phyloP scores from a whole-genome alignment of 1,140 invertebrate species.

The Aphelenchoides fujianensis region DNA sequence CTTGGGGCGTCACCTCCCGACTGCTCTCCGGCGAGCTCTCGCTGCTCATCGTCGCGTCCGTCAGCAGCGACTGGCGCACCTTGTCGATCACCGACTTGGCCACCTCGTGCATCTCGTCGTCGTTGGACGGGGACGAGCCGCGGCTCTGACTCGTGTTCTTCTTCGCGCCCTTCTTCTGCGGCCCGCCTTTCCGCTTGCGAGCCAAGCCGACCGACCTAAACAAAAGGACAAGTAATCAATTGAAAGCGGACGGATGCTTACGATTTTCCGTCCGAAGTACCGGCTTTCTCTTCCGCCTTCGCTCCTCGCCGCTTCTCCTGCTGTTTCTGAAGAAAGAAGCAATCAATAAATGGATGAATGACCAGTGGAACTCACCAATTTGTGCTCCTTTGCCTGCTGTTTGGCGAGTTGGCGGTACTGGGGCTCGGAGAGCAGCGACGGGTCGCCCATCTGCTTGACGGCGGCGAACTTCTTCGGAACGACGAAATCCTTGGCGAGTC shows the following conservation, averaged over 20 bases:
- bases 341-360: too few species aligned
- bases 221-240: background rate
- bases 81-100: slow-evolving; percentile 6
- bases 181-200: background rate
- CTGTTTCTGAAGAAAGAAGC: background rate
- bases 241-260: background rate
- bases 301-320: background rate
- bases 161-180: background rate
- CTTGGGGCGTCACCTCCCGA: too few species aligned
- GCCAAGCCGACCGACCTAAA: background rate
- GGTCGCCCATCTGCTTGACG: too few species aligned
- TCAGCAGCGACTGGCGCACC: background rate
- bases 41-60: too few species aligned
- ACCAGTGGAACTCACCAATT: background rate
- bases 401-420: background rate
- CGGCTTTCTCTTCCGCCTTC: background rate
- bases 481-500: slow-evolving; percentile 14
- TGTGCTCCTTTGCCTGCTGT: background rate
- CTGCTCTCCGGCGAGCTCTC: too few species aligned
- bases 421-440: background rate
- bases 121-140: background rate
- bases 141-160: background rate
- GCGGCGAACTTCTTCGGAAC: slow-evolving; percentile 16
- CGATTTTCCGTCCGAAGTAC: background rate
- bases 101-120: background rate